Base-by-base conservation (phyloP, 2,888 invertebrate genomes). In the Prosopocoilus inquinatus region DNA sequence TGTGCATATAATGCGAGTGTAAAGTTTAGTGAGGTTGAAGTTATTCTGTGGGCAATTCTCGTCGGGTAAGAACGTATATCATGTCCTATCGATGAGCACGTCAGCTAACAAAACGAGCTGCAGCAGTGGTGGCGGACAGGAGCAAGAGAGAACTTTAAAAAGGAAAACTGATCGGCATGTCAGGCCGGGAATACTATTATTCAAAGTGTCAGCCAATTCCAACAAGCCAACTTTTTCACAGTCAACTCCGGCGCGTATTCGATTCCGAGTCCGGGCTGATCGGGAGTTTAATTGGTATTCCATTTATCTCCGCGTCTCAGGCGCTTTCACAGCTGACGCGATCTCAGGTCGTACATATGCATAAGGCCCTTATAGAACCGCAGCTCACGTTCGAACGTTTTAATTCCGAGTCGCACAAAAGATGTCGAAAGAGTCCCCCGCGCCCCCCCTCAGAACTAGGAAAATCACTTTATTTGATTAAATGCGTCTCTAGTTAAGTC, bases 241-340 rank as follows among this genome's bases (percentile, higher is more conserved):
- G 53, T 54, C 57, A 53, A 53, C 51, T 45, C 51, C 46, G 49
- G 50, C 28, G 32, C 16, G 36, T 12, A 34, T 47, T 9, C 38
- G 38, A 13, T n/a, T 33, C 32, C 32, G 46, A 15, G 36, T 16
- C 36, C 47, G 50, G 54, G 49, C 56, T 56, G 55, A 28, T 64
- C 58, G 56, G 54, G 58, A 61, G 60, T 65, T 65, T 65, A 65
- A 65, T 65, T 65, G 62, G 61, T 58, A 60, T 62, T 62, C 60
- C 64, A 64, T 65, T 65, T 65, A 65, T 65, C 62, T 64, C 56
- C 48, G 35, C 47, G 56, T 57, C 47, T 41, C 64, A 58, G 59
- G 57, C 61, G 51, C 49, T 20, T 35, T 55, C 49, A 39, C 58
- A 53, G 55, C 53, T 55, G 57, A 56, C 62, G 54, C 35, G 50